These are phyloP conservation scores for Chrysemys picta DNA, from an alignment of 2,113 vertebrate species.

Conservation along the genomic window DNA sequence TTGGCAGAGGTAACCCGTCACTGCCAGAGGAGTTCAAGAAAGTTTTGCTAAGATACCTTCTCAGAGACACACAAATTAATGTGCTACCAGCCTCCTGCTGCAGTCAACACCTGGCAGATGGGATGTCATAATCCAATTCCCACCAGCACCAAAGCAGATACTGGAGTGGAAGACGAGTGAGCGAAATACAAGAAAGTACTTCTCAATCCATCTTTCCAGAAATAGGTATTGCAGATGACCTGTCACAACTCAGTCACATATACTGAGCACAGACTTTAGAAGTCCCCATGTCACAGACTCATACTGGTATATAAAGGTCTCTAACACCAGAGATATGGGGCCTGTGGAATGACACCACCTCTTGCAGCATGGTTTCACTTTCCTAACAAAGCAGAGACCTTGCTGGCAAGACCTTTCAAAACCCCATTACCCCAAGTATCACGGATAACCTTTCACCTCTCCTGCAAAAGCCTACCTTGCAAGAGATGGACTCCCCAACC, in stretches of 20 bases:
- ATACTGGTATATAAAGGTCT: neutral
- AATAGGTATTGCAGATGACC: neutral
- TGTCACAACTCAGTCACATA: neutral
- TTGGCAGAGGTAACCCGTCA: neutral
- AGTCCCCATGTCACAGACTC: neutral
- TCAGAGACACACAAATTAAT: neutral
- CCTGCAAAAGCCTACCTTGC: neutral
- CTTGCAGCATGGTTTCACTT: neutral
- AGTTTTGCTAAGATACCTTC: neutral
- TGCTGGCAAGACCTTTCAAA: neutral
- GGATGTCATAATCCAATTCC: neutral
- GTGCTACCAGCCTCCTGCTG: neutral
- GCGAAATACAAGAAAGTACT: neutral
- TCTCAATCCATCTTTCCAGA: neutral
- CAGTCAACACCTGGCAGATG: neutral
- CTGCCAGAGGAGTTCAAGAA: neutral
- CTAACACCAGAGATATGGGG: neutral
- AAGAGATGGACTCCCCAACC: neutral
- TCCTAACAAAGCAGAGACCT: neutral
- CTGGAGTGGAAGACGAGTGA: neutral
- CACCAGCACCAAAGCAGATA: neutral
- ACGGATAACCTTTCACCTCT: too few relatives aligned
- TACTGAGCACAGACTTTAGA: rapidly evolving
- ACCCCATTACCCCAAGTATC: neutral
- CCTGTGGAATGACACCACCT: neutral